Evolutionary conservation across 2,888 invertebrate genomes (phyloP), one percentile per base, ranked within the genome.

Genomic region (Lobophora halterata): DNA sequence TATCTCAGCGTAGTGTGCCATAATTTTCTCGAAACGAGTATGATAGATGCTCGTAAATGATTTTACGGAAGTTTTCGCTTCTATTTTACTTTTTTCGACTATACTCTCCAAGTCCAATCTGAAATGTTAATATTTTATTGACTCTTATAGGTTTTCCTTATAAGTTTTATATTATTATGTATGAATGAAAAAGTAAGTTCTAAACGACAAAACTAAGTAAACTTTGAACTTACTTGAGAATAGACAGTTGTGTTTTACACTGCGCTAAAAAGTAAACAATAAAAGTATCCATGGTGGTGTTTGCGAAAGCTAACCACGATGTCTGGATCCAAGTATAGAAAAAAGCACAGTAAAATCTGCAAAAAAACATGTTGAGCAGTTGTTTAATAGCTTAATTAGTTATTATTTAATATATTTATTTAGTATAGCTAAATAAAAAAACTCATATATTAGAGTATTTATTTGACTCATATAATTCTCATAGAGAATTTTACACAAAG

Each of bases 311-410:
- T 2, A 71, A 53, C 68, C 65, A 69, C 0, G 73, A 61, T 1
- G 69, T 76, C 45, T 72, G 69, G n/a, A 70, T 38, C 66, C 62
- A 76, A 9, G 62, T 54, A 35, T 79, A 79, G 3, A 66, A 3
- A 2, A 61, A 33, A 2, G 52, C 55, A 1, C 61, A 25, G 43
- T 69, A 77, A 49, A 74, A 72, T 7, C 75, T 77, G 58, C 13
- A 25, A 27, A 38, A 25, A 44, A 40, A 38, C 36, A 14, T 16
- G 12, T 7, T n/a, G 9, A 1, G n/a, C n/a, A n/a, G n/a, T n/a
- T n/a, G n/a, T n/a, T n/a, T n/a, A n/a, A n/a, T n/a, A n/a, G n/a
- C n/a, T n/a, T n/a, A n/a, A n/a, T n/a, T n/a, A n/a, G n/a, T n/a
- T n/a, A n/a, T n/a, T n/a, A n/a, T n/a, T n/a, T n/a, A n/a, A n/a